Evolutionary conservation across 2,888 invertebrate species (phyloP).

Genomic region (Choristoneura rosaceana): DNA sequence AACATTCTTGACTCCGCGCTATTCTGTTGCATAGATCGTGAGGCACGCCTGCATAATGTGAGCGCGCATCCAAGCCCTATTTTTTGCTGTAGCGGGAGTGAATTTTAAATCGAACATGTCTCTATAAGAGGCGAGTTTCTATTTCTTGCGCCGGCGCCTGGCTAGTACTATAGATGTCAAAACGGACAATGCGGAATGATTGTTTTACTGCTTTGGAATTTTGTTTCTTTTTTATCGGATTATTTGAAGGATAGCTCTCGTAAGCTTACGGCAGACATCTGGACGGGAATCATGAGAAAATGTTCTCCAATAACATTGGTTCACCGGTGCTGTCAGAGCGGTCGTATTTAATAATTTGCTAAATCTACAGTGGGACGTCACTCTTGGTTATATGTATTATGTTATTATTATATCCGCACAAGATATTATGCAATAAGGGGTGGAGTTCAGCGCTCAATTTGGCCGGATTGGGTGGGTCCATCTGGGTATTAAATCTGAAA

Average conservation of each 20-base stretch:
- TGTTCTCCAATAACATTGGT: background rate
- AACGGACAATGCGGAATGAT: conserved; percentile 4
- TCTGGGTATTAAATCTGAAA: background rate
- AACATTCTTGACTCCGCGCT: conserved; percentile 30
- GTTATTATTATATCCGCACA: too few relatives aligned
- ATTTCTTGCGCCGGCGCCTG: conserved; percentile 65
- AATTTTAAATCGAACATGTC: conserved; percentile 82
- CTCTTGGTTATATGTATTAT: too few relatives aligned
- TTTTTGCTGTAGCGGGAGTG: conserved; percentile 78
- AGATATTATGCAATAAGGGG: background rate
- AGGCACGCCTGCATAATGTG: conserved; percentile 82
- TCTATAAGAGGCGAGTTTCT: conserved; percentile 66
- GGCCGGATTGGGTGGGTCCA: background rate
- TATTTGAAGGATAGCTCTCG: too few relatives aligned
- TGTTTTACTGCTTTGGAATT: background rate
- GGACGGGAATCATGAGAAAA: background rate
- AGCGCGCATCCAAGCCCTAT: conserved; percentile 72
- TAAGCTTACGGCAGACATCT: background rate
- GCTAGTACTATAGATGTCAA: conserved; percentile 54
- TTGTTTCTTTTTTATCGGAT: background rate
- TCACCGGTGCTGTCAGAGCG: background rate
- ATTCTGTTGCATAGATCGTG: conserved; percentile 61
- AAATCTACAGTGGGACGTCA: too few relatives aligned
- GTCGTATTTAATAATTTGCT: too few relatives aligned
- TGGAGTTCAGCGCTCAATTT: background rate